Evolutionary conservation across 2,888 invertebrate species (phyloP), one percentile per base, ranked within the genome.

Genomic region (Mycalesis mineus): DNA sequence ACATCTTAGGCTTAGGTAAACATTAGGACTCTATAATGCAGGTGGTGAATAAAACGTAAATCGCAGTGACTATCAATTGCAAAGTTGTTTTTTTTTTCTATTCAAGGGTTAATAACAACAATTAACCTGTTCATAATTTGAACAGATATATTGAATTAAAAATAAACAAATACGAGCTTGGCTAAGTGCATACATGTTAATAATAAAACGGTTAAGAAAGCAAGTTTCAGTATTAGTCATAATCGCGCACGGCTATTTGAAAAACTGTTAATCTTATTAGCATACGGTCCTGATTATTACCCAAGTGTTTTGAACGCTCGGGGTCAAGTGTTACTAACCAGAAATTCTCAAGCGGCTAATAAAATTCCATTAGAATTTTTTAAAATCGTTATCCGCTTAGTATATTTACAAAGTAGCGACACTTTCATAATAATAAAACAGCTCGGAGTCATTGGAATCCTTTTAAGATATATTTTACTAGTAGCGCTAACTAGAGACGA

Each of bases 211-310:
- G 15, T 33, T 47, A 47, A 47, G 47, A 47, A 47, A 47, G 47
- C 47, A 9, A 47, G 47, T 47, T 47, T 33, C 47, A 47, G 47
- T 9, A 65, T 74, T 73, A 73, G 72, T 78, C 75, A 75, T 61
- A 63, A 69, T 71, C 67, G 68, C 70, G 71, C 71, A 75, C 62
- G 63, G 67, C 63, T 63, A 64, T 68, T 73, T 63, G 70, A 68
- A 67, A 72, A 75, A 74, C 71, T 70, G 77, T 72, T 84, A 81
- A 85, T 81, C 74, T 66, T 61, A 75, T 84, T 84, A 83, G 72
- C 78, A 73, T 56, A 42, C 36, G 42, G 49, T 55, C 48, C 58
- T 45, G 60, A 55, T 58, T 56, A 56, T 41, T 49, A 67, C 74
- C 68, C 68, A 71, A 72, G 69, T 72, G 65, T 67, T 69, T 72